Percentiles rank a stretch among this genome's conserved stretches.
phyloP scores from a whole-genome alignment of 2,113 vertebrate species.

The Aldabrachelys gigantea region DNA sequence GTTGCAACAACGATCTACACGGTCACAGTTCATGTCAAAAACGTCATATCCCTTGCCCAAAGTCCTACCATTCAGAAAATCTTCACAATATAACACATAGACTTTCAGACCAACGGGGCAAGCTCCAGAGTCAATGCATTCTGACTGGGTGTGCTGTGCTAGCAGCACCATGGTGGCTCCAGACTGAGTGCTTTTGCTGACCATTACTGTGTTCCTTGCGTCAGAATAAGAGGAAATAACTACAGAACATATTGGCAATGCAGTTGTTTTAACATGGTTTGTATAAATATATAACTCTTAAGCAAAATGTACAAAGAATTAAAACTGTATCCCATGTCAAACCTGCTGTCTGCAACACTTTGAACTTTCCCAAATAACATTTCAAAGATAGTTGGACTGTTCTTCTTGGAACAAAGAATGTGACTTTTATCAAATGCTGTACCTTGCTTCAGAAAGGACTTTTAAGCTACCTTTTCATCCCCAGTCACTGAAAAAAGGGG shows the following conservation, averaged over 20 bases:
- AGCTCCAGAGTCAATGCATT: not conserved
- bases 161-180: not conserved
- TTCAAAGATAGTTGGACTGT: not conserved
- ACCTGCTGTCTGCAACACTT: not conserved
- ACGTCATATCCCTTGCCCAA: not conserved
- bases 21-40: too few species aligned
- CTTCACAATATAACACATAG: not conserved
- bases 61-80: not conserved
- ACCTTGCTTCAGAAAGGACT: not conserved
- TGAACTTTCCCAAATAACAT: not conserved
- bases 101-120: not conserved
- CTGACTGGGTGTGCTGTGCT: not conserved
- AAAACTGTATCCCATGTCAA: not conserved
- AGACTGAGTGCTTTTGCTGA: not conserved
- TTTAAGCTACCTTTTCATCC: not conserved
- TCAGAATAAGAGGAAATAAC: not conserved
- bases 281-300: not conserved
- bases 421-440: not conserved
- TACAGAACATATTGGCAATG: not conserved
- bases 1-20: too few species aligned
- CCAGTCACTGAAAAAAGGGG: not conserved
- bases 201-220: not conserved
- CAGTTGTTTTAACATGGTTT: not conserved
- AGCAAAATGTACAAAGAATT: not conserved
- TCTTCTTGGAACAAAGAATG: not conserved